These are phyloP conservation scores for Drosophila pandora DNA, from an alignment of 1,140 invertebrate species.

Conservation along the genomic window DNA sequence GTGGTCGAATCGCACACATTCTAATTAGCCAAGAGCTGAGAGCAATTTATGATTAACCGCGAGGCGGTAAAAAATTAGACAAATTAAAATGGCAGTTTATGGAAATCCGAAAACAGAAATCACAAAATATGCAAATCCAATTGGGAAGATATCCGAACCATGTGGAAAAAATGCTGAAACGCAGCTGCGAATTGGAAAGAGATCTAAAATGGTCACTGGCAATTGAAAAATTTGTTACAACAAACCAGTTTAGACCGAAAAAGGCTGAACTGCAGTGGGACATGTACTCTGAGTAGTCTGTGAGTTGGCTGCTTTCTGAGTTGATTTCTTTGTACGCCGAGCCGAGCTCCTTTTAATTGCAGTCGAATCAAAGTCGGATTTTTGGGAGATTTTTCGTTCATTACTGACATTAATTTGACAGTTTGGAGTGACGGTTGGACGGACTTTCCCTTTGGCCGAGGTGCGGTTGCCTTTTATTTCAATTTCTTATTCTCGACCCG, in stretches of 20 bases:
- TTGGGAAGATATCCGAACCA: conserved; percentile 1
- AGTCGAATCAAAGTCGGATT: conserved; percentile 50
- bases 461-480: conserved; percentile 24
- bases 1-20: conserved; percentile 53
- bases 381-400: conserved; percentile 42
- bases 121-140: conserved; percentile 24
- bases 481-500: conserved; percentile 3
- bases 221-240: conserved; percentile 44
- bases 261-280: conserved; percentile 72
- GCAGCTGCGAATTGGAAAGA: conserved; percentile 20
- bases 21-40: conserved; percentile 55
- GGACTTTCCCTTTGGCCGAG: conserved; percentile 23
- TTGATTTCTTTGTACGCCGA: conserved; percentile 42
- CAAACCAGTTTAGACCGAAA: conserved; percentile 64
- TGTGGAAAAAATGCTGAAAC: conserved; percentile 33
- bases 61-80: conserved; percentile 37
- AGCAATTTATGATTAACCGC: conserved; percentile 65
- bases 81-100: conserved; percentile 39
- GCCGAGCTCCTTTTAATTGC: conserved; percentile 46
- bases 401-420: conserved; percentile 81
- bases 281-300: conserved; percentile 3
- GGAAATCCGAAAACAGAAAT: not conserved
- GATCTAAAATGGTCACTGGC: conserved; percentile 20
- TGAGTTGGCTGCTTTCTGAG: not conserved
- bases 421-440: conserved; percentile 44